Evolutionary conservation across 2,113 vertebrate genomes (phyloP).

Genomic region (Numida meleagris): DNA sequence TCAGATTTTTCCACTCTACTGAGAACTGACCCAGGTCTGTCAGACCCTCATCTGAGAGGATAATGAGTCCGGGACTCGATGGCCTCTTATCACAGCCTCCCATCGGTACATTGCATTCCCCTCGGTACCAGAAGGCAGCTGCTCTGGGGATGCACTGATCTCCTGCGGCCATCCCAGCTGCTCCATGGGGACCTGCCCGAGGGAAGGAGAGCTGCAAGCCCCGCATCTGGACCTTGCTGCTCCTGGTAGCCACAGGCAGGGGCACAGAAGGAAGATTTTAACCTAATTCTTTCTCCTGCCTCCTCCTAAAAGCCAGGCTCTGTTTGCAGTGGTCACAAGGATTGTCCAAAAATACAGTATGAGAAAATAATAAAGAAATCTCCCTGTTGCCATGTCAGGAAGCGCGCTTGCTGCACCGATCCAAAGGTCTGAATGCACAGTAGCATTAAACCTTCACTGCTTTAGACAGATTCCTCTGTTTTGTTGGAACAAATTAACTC

Average conservation of each 20-base stretch:
- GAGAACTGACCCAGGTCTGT: conserved; percentile 61
- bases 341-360: background rate
- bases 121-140: conserved; percentile 54
- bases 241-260: background rate
- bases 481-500: conserved; percentile 47
- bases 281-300: background rate
- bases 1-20: conserved; percentile 36
- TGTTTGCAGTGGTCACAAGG: background rate
- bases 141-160: conserved; percentile 16
- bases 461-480: conserved; percentile 26
- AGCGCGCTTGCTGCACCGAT: background rate
- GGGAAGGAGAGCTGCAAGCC: background rate
- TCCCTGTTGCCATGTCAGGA: background rate
- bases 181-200: background rate
- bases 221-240: background rate
- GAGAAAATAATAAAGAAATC: background rate
- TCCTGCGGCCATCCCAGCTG: background rate
- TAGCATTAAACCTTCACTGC: conserved; percentile 40
- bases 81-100: conserved; percentile 58
- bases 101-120: conserved; percentile 69
- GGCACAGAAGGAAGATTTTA: background rate
- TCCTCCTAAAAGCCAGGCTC: background rate
- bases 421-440: conserved; percentile 21
- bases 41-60: conserved; percentile 18
- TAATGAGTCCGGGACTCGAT: conserved; percentile 52